Conservation (phyloP, 2,888 invertebrate species). For the Molorchus minor region DNA sequence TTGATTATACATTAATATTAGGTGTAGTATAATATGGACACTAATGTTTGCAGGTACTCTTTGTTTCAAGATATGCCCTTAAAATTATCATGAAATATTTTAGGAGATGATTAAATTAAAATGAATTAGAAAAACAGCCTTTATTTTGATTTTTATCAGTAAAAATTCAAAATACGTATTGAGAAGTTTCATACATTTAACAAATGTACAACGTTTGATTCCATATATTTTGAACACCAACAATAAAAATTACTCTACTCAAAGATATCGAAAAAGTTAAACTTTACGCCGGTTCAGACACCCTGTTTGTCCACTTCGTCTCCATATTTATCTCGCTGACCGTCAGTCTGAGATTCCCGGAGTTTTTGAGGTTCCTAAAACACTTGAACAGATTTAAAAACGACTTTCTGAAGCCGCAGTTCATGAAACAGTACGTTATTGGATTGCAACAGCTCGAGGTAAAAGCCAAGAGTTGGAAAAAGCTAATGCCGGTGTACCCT, state of each 20-base stretch:
- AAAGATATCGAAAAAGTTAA: too few species aligned
- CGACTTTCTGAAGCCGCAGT: slow-evolving; percentile 71
- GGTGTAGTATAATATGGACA: too few species aligned
- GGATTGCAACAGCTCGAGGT: slow-evolving; percentile 73
- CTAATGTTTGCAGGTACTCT: too few species aligned
- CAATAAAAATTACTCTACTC: background rate
- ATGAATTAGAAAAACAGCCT: too few species aligned
- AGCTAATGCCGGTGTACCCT: slow-evolving; percentile 65
- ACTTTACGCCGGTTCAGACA: slow-evolving; percentile 22
- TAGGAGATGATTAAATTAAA: too few species aligned
- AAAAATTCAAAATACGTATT: too few species aligned
- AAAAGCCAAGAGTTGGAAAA: slow-evolving; percentile 69
- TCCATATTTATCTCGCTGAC: slow-evolving; percentile 56
- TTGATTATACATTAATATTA: too few species aligned
- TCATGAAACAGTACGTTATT: slow-evolving; percentile 77
- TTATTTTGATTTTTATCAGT: too few species aligned
- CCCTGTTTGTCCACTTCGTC: slow-evolving; percentile 52
- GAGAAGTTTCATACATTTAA: too few species aligned
- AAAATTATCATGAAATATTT: too few species aligned
- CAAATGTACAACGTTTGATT: background rate
- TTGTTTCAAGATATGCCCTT: too few species aligned
- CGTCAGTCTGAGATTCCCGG: slow-evolving; percentile 46
- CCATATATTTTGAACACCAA: background rate
- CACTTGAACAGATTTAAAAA: slow-evolving; percentile 70
- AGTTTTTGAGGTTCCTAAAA: slow-evolving; percentile 49